Percentiles rank a stretch among this genome's conserved stretches.
Conservation (phyloP, 2,797 vertebrate genomes). For the Onychomys arenicola region DNA sequence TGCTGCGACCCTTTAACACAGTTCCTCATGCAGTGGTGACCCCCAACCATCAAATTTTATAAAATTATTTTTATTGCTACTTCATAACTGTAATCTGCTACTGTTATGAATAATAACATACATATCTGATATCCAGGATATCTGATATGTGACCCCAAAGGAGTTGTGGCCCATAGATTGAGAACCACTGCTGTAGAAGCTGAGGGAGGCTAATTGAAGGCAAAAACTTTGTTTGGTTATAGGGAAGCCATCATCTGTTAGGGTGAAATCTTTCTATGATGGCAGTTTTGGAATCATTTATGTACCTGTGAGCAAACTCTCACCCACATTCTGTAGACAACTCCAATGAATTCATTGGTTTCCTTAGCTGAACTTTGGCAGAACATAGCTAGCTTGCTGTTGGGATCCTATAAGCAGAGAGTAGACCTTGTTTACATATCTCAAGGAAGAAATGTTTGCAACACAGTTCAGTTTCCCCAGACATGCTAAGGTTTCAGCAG, state of each 20-base stretch:
- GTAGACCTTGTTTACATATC: background rate
- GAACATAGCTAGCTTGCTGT: background rate
- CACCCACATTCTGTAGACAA: background rate
- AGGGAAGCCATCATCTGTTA: background rate
- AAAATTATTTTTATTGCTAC: background rate
- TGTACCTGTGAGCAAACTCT: too few relatives aligned
- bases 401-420: background rate
- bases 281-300: background rate
- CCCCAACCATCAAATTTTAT: too few relatives aligned
- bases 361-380: background rate
- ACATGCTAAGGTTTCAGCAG: constrained; percentile 20
- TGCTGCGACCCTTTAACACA: background rate
- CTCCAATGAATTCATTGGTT: background rate
- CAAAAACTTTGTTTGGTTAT: background rate
- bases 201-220: background rate
- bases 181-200: background rate
- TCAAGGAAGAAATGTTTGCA: background rate
- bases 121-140: background rate
- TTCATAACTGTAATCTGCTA: background rate
- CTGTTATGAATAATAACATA: background rate
- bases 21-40: background rate
- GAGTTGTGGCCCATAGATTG: background rate
- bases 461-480: constrained; percentile 12
- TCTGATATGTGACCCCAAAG: background rate
- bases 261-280: background rate